Percentiles rank a stretch among this genome's conserved stretches.
Conservation (phyloP, 2,888 invertebrate genomes). For the Yponomeuta evonymella region DNA sequence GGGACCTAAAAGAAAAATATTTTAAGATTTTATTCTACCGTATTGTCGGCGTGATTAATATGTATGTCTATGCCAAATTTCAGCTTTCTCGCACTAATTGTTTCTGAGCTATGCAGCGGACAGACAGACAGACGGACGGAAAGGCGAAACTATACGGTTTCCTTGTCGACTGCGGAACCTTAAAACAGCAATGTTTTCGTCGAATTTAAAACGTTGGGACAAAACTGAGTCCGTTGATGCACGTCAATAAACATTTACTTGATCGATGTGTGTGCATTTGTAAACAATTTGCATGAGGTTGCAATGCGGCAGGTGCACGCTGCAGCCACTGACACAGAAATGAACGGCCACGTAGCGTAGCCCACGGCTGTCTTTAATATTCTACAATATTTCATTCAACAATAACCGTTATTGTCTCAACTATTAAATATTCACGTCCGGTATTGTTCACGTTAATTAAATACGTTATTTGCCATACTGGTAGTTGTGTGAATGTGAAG, state of each 20-base stretch:
- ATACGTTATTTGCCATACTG: neutral
- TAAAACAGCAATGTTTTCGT: no score
- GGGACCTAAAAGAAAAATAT: no score
- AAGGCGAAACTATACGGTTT: no score
- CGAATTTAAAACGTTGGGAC: neutral
- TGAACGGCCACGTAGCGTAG: conserved; percentile 43
- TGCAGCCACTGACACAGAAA: conserved; percentile 19
- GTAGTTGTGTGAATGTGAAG: no score
- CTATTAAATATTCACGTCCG: neutral
- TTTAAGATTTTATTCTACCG: no score
- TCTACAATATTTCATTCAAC: conserved; percentile 9
- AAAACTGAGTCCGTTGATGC: conserved; percentile 33
- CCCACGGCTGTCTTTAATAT: conserved; percentile 12
- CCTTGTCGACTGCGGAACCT: no score
- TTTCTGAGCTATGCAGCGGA: no score
- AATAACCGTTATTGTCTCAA: neutral
- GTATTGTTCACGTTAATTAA: neutral
- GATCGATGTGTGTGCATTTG: conserved; percentile 13
- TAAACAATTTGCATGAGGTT: conserved; percentile 7
- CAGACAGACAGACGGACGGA: no score
- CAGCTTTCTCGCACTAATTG: no score
- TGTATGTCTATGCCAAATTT: no score
- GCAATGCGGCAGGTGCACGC: neutral
- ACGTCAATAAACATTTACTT: conserved; percentile 43
- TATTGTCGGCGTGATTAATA: no score